Evolutionary conservation across 2,888 invertebrate genomes (phyloP).

Genomic region (Polymixis lichenea): DNA sequence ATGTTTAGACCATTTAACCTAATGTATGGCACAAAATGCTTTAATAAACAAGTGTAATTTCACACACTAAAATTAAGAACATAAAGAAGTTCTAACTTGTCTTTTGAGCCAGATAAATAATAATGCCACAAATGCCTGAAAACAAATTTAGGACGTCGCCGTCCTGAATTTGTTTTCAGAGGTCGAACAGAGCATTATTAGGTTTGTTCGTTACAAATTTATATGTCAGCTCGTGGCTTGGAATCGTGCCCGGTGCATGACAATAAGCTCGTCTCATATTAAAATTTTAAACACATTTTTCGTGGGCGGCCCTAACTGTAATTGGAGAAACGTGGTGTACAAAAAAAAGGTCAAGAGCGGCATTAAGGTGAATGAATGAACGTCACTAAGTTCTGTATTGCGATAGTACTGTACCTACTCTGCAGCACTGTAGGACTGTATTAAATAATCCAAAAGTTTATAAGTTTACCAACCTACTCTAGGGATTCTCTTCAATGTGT

Average conservation of each 20-base stretch:
- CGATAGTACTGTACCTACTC: background rate
- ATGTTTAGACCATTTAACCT: background rate
- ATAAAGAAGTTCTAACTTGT: background rate
- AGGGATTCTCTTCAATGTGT: background rate
- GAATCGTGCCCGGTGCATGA: constrained; percentile 34
- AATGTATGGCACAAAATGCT: background rate
- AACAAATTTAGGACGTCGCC: no score
- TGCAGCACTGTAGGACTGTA: background rate
- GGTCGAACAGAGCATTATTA: constrained; percentile 28
- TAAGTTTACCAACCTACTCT: background rate
- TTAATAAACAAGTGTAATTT: background rate
- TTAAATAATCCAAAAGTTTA: background rate
- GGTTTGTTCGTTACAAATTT: constrained; percentile 30
- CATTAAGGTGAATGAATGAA: background rate
- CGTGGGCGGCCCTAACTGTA: background rate
- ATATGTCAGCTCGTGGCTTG: constrained; percentile 24
- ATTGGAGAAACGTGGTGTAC: constrained; percentile 14
- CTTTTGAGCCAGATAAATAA: background rate
- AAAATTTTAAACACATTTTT: constrained; percentile 39
- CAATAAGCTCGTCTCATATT: constrained; percentile 40
- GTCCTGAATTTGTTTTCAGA: constrained; percentile 26
- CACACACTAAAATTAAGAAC: background rate
- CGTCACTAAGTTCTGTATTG: background rate
- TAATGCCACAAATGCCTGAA: no score
- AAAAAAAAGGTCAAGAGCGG: constrained; percentile 16